Conservation (phyloP, 2,797 vertebrate species). For the Cyprinella venusta region DNA sequence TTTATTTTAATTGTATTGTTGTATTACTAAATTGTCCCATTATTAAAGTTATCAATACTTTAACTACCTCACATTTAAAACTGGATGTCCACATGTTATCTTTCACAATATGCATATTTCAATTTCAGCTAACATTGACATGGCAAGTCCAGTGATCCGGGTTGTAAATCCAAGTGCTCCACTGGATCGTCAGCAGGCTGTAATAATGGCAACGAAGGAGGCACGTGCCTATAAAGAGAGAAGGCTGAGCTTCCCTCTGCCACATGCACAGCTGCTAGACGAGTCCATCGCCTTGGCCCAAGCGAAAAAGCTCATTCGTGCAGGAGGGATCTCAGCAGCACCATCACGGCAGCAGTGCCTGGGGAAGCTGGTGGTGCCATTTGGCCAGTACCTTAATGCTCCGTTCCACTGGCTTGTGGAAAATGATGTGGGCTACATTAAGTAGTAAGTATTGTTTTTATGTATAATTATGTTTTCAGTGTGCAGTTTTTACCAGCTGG, state of each 20-base stretch:
- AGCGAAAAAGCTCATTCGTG: background rate
- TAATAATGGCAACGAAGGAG: no score
- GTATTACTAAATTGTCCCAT: no score
- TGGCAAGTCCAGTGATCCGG: no score
- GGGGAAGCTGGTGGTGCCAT: slow-evolving; percentile 38
- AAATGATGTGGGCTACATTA: slow-evolving; percentile 47
- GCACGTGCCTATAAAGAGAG: no score
- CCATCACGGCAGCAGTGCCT: slow-evolving; percentile 15
- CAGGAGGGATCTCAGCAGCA: background rate
- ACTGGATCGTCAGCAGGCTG: no score
- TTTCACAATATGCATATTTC: no score
- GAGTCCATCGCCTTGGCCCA: background rate
- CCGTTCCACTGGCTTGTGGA: slow-evolving; percentile 44
- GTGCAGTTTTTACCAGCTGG: background rate
- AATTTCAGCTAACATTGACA: no score
- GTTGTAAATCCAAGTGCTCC: no score
- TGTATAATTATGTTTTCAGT: background rate
- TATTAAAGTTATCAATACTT: no score
- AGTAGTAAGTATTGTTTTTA: slow-evolving; percentile 38
- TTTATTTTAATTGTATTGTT: no score
- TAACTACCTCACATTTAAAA: no score
- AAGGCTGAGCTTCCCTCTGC: background rate
- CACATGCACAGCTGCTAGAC: background rate
- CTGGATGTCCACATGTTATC: no score
- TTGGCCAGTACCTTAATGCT: slow-evolving; percentile 44